These are phyloP conservation scores for Tetramorium simillimum DNA, from an alignment of 1,140 invertebrate genomes.

Conservation along the genomic window DNA sequence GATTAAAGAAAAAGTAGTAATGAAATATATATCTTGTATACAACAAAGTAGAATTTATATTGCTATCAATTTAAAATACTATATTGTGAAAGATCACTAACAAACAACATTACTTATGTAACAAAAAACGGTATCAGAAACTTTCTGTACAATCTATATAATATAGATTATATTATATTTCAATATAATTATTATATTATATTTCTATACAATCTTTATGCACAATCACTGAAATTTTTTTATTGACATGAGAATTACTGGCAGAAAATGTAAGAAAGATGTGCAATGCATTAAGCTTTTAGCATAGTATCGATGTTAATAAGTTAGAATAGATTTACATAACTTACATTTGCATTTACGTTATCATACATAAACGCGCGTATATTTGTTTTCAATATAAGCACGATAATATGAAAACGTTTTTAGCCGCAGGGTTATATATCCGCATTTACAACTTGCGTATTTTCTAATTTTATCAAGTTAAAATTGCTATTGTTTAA, in stretches of 20 bases:
- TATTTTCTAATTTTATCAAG: slow-evolving; percentile 26
- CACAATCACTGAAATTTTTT: background rate
- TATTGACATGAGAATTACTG: background rate
- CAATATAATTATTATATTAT: no score
- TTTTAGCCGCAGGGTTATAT: background rate
- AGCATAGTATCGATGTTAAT: background rate
- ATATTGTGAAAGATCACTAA: background rate
- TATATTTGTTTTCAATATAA: background rate
- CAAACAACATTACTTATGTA: background rate
- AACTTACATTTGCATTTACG: background rate
- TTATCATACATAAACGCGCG: background rate
- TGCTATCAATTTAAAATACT: background rate
- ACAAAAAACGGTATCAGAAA: background rate
- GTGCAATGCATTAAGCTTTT: background rate
- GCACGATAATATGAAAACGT: slow-evolving; percentile 1
- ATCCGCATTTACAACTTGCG: background rate
- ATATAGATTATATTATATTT: background rate
- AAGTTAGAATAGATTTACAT: background rate
- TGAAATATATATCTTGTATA: background rate
- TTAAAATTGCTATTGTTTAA: background rate
- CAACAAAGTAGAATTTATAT: background rate
- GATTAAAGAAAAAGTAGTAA: background rate
- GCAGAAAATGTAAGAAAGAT: background rate
- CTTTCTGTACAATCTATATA: background rate
- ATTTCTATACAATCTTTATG: background rate